Conservation (phyloP, 2,888 invertebrate species). For the Microplitis manilae region DNA sequence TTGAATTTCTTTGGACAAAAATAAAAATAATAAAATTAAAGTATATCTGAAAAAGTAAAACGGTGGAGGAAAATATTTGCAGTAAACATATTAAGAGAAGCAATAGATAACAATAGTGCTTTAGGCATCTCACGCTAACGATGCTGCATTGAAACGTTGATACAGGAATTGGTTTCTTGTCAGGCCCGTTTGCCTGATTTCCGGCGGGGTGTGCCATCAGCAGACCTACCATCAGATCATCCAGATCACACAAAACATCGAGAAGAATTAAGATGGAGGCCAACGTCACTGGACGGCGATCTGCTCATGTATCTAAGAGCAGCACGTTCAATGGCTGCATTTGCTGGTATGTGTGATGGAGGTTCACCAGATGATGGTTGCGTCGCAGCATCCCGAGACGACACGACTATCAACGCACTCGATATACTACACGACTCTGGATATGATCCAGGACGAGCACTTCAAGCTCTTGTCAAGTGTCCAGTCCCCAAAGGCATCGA, state of each 20-base stretch:
- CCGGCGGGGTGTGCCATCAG: conserved; percentile 70
- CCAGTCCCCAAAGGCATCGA: conserved; percentile 97
- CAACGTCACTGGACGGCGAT: conserved; percentile 93
- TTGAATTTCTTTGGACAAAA: too few species aligned
- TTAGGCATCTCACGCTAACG: conserved; percentile 67
- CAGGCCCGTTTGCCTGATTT: conserved; percentile 79
- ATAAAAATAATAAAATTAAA: too few species aligned
- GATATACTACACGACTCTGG: conserved; percentile 96
- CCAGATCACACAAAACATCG: conserved; percentile 75
- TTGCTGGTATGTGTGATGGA: conserved; percentile 99
- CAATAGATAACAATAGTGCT: conserved; percentile 59
- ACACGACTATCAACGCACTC: conserved; percentile 97
- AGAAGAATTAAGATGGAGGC: conserved; percentile 96
- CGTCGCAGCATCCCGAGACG: conserved; percentile 96
- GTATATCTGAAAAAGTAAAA: not conserved
- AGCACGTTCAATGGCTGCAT: conserved; percentile 97
- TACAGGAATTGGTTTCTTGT: conserved; percentile 71
- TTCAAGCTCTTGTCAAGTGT: conserved; percentile 96
- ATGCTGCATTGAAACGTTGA: conserved; percentile 55
- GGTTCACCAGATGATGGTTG: conserved; percentile 98
- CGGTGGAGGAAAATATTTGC: not conserved
- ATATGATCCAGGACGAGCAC: conserved; percentile 96
- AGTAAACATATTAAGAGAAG: not conserved
- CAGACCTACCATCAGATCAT: conserved; percentile 72
- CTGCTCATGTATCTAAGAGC: conserved; percentile 97